phyloP scores from a whole-genome alignment of 2,113 vertebrate genomes.

The Coracopsis vasa region DNA sequence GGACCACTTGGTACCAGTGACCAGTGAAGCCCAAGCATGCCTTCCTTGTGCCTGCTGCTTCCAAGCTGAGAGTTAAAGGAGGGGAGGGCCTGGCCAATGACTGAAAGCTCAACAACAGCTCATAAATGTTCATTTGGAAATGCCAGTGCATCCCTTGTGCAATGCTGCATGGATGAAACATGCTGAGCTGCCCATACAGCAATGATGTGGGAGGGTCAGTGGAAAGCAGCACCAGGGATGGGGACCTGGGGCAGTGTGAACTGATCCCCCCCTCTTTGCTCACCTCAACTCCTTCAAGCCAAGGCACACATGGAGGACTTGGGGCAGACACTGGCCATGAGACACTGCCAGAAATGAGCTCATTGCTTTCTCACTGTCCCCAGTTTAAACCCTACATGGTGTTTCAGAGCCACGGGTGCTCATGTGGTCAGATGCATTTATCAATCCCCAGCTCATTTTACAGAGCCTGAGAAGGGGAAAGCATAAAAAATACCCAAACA shows the following conservation, averaged over 20 bases:
- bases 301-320: not conserved
- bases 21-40: not conserved
- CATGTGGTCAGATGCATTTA: rapidly evolving
- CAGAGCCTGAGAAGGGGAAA: not conserved
- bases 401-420: not conserved
- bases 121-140: not conserved
- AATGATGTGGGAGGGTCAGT: not conserved
- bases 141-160: rapidly evolving
- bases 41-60: not conserved
- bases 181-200: not conserved
- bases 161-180: rapidly evolving
- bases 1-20: rapidly evolving
- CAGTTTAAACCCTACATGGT: rapidly evolving
- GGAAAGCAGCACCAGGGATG: not conserved
- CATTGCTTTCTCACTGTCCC: rapidly evolving
- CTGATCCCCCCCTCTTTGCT: not conserved
- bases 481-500: rapidly evolving
- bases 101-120: not conserved
- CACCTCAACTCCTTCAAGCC: not conserved
- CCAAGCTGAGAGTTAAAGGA: not conserved
- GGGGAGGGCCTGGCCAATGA: not conserved
- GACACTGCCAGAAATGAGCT: not conserved
- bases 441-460: not conserved
- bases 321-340: not conserved
- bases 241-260: not conserved